Evolutionary conservation across 2,888 invertebrate species (phyloP), one percentile per base, ranked within the genome.

Genomic region (Hypena proboscidalis): DNA sequence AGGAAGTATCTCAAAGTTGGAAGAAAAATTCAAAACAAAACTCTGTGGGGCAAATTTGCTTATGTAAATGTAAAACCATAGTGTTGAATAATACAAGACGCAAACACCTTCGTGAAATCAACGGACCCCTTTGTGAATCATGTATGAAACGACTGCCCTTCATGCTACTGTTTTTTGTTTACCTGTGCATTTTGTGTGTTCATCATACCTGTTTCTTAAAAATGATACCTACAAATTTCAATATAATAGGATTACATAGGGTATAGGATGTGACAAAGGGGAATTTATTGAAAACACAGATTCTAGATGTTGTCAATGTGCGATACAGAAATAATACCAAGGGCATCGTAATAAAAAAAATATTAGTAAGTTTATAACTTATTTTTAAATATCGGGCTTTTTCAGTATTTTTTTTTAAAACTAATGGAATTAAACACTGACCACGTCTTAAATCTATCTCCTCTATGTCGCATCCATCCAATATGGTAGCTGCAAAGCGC

Each of bases 61-160:
- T 73, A 74, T 74, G 74, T 69, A 77, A 77, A 78, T 73, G 60
- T 58, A 56, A 65, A 60, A 59, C 63, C 65, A 61, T 67, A 62
- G 51, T 58, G 43, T 58, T 77, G 73, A 76, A 76, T 77, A 75
- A 74, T 73, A 69, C 56, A 77, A 56, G 29, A 13, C 37, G 47
- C 31, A 58, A 58, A 64, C 66, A 67, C 66, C 62, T 66, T 31
- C 55, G 50, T 58, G 60, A 60, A 73, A 71, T 71, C 73, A 73
- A 72, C 73, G 68, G 50, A 52, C 36, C 50, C 42, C 65, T 71
- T 68, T 70, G 68, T 75, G 71, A 70, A 74, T 77, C 71, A 70
- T 77, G 62, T 70, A 80, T 77, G 72, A 69, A 70, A 68, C 37
- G 57, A 55, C 60, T 58, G 65, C 50, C 55, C 43, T 64, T 57